Conservation (phyloP, 2,888 invertebrate genomes). For the Tachina fera region DNA sequence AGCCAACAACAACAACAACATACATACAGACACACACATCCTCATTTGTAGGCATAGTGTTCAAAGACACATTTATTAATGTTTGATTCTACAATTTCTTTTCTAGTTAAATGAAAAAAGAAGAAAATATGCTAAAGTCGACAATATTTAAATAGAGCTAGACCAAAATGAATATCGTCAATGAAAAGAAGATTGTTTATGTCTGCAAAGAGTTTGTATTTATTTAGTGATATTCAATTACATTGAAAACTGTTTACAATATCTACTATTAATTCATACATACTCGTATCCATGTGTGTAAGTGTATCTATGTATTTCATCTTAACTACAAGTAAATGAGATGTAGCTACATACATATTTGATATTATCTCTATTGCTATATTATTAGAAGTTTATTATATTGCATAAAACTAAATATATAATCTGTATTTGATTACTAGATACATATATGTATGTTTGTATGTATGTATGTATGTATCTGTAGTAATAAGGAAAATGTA, state of each 20-base stretch:
- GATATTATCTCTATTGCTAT: too few species aligned
- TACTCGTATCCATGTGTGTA: too few species aligned
- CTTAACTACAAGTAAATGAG: too few species aligned
- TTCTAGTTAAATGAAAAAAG: slow-evolving; percentile 44
- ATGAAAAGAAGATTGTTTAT: slow-evolving; percentile 26
- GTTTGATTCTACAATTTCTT: slow-evolving; percentile 61
- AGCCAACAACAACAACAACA: not conserved
- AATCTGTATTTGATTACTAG: too few species aligned
- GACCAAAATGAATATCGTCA: slow-evolving; percentile 10
- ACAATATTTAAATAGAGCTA: slow-evolving; percentile 1
- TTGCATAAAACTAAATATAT: too few species aligned
- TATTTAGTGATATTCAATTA: not conserved
- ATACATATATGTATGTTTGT: too few species aligned
- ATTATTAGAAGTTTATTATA: too few species aligned
- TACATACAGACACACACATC: not conserved
- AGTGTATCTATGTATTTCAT: too few species aligned
- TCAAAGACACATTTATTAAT: slow-evolving; percentile 39
- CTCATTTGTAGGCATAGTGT: slow-evolving; percentile 7
- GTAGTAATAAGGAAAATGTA: too few species aligned
- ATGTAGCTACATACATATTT: too few species aligned
- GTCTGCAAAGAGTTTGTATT: slow-evolving; percentile 12
- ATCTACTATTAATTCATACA: too few species aligned
- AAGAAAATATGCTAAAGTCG: not conserved
- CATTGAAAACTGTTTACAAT: not conserved
- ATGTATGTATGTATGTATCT: too few species aligned